phyloP scores from a whole-genome alignment of 1,140 invertebrate species.

The Stegodyphus mimosarum region DNA sequence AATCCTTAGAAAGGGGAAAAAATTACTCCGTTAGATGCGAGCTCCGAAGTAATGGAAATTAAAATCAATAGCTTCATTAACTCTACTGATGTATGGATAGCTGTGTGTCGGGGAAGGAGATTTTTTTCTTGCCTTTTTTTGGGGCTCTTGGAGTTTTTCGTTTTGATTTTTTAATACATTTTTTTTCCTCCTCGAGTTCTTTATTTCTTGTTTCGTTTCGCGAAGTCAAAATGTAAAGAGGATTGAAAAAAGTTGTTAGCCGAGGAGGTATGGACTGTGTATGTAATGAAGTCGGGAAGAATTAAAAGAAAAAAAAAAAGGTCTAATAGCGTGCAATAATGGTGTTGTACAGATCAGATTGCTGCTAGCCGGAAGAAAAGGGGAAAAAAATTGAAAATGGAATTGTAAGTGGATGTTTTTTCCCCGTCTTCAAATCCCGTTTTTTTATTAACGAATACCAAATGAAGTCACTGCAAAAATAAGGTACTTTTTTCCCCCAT shows the following conservation, averaged over 20 bases:
- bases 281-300: conserved; percentile 46
- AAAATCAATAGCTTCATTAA: conserved; percentile 62
- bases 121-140: conserved; percentile 1
- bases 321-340: conserved; percentile 58
- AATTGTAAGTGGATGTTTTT: conserved; percentile 57
- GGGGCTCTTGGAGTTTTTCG: conserved; percentile 7
- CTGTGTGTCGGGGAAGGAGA: conserved; percentile 29
- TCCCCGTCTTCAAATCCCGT: not conserved
- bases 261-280: conserved; percentile 32
- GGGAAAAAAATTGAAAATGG: conserved; percentile 34
- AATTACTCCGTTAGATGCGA: not conserved
- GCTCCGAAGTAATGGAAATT: conserved; percentile 59
- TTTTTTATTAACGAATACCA: conserved; percentile 56
- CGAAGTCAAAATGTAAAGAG: conserved; percentile 54
- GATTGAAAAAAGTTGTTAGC: conserved; percentile 48
- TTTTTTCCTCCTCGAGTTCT: conserved; percentile 33
- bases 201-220: conserved; percentile 53
- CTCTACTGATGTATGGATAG: conserved; percentile 56
- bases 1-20: conserved; percentile 24
- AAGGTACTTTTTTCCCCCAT: conserved; percentile 25
- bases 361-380: not conserved
- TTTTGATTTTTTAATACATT: conserved; percentile 3
- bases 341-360: conserved; percentile 55
- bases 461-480: conserved; percentile 57
- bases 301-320: conserved; percentile 19